Conservation (phyloP, 2,797 vertebrate genomes). For the Gallinago nigripennis region DNA sequence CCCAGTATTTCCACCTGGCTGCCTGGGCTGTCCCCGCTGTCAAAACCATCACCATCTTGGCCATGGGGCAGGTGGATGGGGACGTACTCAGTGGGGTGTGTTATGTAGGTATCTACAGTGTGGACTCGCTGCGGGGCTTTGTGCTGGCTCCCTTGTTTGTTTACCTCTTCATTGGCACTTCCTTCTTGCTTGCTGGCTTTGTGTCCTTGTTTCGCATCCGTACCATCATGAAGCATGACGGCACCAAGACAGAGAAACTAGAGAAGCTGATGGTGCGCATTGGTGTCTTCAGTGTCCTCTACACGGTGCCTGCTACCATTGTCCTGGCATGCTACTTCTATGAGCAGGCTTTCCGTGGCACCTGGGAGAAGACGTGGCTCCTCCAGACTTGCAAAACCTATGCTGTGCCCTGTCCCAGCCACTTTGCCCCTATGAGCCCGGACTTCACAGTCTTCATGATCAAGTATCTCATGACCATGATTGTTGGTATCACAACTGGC, state of each 20-base stretch:
- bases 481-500: constrained; percentile 91
- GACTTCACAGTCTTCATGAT: constrained; percentile 94
- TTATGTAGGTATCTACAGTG: constrained; percentile 94
- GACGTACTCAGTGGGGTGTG: constrained; percentile 95
- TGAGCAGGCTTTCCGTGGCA: constrained; percentile 96
- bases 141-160: constrained; percentile 94
- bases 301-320: constrained; percentile 96
- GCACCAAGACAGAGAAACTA: constrained; percentile 97
- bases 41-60: constrained; percentile 96
- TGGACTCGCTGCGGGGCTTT: constrained; percentile 92
- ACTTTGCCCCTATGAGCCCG: constrained; percentile 83
- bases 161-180: constrained; percentile 97
- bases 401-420: constrained; percentile 85
- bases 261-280: constrained; percentile 99
- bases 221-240: constrained; percentile 99
- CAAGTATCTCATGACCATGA: constrained; percentile 95
- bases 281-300: constrained; percentile 95
- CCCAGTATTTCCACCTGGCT: constrained; percentile 96
- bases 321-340: constrained; percentile 98
- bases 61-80: constrained; percentile 96
- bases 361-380: constrained; percentile 95
- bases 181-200: constrained; percentile 97
- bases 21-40: constrained; percentile 97
- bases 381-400: constrained; percentile 88
- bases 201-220: constrained; percentile 97